Evolutionary conservation across 2,888 invertebrate genomes (phyloP), one percentile per base, ranked within the genome.

Genomic region (Drosophila kokeensis): DNA sequence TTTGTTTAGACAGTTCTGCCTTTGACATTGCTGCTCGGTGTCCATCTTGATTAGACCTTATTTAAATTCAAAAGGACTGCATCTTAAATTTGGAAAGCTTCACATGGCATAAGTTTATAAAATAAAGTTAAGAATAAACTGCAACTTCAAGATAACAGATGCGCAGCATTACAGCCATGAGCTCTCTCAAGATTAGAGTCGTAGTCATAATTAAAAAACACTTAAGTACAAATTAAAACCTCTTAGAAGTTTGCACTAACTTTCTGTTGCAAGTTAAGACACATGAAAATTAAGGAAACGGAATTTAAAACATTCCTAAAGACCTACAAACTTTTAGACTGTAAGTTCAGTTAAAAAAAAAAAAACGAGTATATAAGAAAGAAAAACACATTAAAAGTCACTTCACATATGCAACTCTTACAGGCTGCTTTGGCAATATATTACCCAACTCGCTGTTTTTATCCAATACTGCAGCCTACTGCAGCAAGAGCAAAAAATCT

Each of bases 391-490:
- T 55, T 72, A 63, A 70, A 45, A 63, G 55, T 59, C 76, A 52
- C 40, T 36, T 38, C 72, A 70, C 66, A 71, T 73, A 69, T 76
- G 63, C 65, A 58, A 63, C 49, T 24, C 24, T 53, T 45, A 34
- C 64, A 54, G 40, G 42, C 53, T 27, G 58, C 54, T 59, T 57
- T 15, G 58, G 70, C 80, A 75, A 79, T 77, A 77, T 77, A 80
- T 77, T 77, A 77, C 50, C 71, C 54, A 77, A 64, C 76, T 70
- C 58, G 66, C 71, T 50, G 80, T 71, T 80, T 80, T 80, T 80
- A 76, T 77, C 76, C 77, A 80, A 77, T 76, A 80, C 70, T 75
- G 80, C 76, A 75, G 80, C 76, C 76, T 66, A 79, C 70, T 60
- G 69, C 24, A 32, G 66, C 40, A n/a, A 42, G 13, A 40, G n/a